A percentile compares a stretch with the other conserved stretches of the same genome.
Evolutionary conservation across 1,140 invertebrate species (phyloP).

Genomic region (Drosophila melanogaster): Release_6_plus_ISO1_MT NT_033777.3:29808501-29809000

Average conservation of each 20-base stretch:
- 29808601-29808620: constrained; percentile 35
- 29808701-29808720: constrained; percentile 46
- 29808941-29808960: constrained; percentile 88
- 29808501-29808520: constrained; percentile 87
- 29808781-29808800: constrained; percentile 50
- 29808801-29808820: constrained; percentile 60
- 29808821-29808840: constrained; percentile 28
- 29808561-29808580: constrained; percentile 83
- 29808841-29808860: constrained; percentile 53
- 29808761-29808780: constrained; percentile 6
- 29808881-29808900: constrained; percentile 72
- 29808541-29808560: constrained; percentile 81
- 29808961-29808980: constrained; percentile 88
- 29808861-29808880: constrained; percentile 71
- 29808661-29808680: constrained; percentile 79
- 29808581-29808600: constrained; percentile 72
- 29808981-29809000: constrained; percentile 85
- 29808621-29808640: constrained; percentile 74
- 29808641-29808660: constrained; percentile 78
- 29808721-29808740: constrained; percentile 27
- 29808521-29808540: constrained; percentile 87
- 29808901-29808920: constrained; percentile 86
- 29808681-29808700: constrained; percentile 61
- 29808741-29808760: constrained; percentile 2
- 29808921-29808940: constrained; percentile 87